Percentiles rank a stretch among this genome's conserved stretches.
phyloP scores from a whole-genome alignment of 2,888 invertebrate genomes.

The Thereva unica region DNA sequence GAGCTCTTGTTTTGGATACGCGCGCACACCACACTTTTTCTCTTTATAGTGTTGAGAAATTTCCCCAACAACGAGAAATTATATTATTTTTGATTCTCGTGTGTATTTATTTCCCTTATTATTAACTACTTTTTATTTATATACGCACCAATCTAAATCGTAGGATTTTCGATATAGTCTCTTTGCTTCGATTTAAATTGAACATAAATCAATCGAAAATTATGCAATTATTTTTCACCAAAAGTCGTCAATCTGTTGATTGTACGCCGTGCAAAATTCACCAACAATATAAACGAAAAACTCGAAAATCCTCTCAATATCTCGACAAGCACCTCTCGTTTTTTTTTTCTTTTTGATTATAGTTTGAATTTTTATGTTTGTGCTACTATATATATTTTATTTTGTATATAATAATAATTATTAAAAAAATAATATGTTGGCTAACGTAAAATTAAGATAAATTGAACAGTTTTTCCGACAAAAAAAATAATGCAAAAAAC shows the following conservation, averaged over 20 bases:
- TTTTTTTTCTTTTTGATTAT: too few relatives aligned
- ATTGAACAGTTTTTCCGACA: neutral
- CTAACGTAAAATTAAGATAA: neutral
- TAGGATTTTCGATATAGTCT: constrained; percentile 56
- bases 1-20: too few relatives aligned
- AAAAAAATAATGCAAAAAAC: constrained; percentile 3
- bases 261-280: too few relatives aligned
- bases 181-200: constrained; percentile 55
- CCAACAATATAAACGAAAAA: too few relatives aligned
- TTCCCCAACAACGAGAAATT: neutral
- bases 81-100: neutral
- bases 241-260: neutral
- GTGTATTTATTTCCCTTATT: neutral
- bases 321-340: too few relatives aligned
- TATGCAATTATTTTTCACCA: constrained; percentile 25
- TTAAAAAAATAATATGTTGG: neutral
- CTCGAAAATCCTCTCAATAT: too few relatives aligned
- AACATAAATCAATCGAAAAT: constrained; percentile 51
- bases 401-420: too few relatives aligned
- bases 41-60: neutral
- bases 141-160: constrained; percentile 56
- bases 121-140: neutral
- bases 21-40: neutral
- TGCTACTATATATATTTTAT: too few relatives aligned
- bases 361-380: too few relatives aligned